Evolutionary conservation across 2,888 invertebrate genomes (phyloP).

Genomic region (Hetaerina titia): DNA sequence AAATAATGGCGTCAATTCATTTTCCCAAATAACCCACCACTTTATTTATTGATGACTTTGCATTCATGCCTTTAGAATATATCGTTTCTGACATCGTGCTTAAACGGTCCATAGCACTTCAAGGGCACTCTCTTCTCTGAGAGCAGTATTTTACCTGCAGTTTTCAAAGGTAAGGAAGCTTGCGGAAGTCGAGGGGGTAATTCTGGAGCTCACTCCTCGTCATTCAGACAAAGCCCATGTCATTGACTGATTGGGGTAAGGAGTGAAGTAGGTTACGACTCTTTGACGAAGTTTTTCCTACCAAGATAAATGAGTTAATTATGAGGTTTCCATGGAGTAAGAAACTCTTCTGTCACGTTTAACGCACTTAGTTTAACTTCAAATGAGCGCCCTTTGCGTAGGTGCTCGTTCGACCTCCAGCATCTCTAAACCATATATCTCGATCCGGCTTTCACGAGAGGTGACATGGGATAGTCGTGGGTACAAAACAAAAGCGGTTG

Average conservation of each 20-base stretch:
- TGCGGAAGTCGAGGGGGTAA: no score
- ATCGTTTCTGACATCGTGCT: no score
- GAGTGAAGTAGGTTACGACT: not conserved
- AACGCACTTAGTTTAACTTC: not conserved
- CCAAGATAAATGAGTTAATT: not conserved
- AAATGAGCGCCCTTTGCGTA: not conserved
- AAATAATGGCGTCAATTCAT: no score
- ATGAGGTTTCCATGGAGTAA: not conserved
- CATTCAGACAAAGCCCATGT: not conserved
- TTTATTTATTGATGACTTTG: no score
- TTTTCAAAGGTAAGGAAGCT: no score
- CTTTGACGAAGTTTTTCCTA: no score
- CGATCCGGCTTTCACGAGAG: not conserved
- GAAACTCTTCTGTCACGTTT: not conserved
- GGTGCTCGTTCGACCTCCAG: not conserved
- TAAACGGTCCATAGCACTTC: no score
- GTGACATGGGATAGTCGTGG: not conserved
- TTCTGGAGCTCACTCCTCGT: not conserved
- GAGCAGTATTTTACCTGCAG: no score
- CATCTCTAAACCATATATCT: not conserved
- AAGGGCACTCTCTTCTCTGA: no score
- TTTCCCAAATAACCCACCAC: no score
- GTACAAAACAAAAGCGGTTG: not conserved
- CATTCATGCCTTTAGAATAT: no score
- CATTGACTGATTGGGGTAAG: not conserved